Evolutionary conservation across 2,888 invertebrate species (phyloP), one percentile per base, ranked within the genome.

Genomic region (Lymantria monacha): DNA sequence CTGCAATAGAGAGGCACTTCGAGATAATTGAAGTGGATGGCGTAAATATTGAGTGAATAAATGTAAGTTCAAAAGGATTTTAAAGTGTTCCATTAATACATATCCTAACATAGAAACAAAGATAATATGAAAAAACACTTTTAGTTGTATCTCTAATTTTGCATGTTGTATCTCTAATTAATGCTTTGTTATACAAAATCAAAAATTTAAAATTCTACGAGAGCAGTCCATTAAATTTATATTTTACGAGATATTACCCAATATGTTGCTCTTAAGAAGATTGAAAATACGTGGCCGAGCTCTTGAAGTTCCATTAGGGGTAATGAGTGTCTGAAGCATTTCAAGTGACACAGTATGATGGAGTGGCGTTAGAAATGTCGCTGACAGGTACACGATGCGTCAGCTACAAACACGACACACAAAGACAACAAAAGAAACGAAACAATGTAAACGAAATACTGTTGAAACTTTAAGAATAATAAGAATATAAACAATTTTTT

Each of bases 371-470:
- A 73, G 69, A 75, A 76, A 74, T 81, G 79, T 78, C 79, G 76
- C 71, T 81, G 83, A 85, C 88, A 89, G 85, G 86, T 87, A 86
- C 79, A 63, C 71, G 72, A 70, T 86, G 86, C 87, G 69, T 87
- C 87, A 86, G 75, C 76, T 66, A 69, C 72, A 73, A 79, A 78
- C 73, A 72, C 66, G 70, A 63, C 65, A 59, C 63, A 61, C 54
- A 65, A 61, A 64, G 52, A 66, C 67, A 73, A 74, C 66, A 70
- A 63, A 69, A 68, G 57, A 63, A 67, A 65, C 52, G 53, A 59
- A 65, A 63, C 57, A 63, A 68, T 68, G 59, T 59, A 43, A 50
- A 49, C 48, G 44, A 53, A 58, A 52, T 49, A 44, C 42, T 46
- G 55, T 51, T 54, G 53, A 54, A 51, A 51, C 22, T 47, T 59